Evolutionary conservation across 2,888 invertebrate species (phyloP).

Genomic region (Linnaemya vulpina): DNA sequence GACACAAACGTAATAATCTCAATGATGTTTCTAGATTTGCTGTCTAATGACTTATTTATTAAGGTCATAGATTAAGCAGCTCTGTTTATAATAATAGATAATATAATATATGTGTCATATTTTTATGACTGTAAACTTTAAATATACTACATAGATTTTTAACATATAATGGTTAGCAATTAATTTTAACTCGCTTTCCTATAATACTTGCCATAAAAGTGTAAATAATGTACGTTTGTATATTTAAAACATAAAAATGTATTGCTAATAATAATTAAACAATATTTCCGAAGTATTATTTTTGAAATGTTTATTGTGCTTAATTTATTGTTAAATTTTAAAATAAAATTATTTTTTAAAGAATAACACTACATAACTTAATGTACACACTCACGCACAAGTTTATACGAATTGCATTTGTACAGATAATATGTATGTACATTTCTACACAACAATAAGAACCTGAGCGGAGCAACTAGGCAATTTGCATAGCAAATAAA

Average conservation of each 20-base stretch:
- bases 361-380: neutral
- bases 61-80: neutral
- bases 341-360: too few species aligned
- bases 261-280: neutral
- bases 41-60: neutral
- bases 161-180: neutral
- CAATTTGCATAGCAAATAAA: too few species aligned
- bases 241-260: neutral
- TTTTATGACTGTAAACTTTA: neutral
- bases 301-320: conserved; percentile 2
- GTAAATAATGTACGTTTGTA: neutral
- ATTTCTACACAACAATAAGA: too few species aligned
- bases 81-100: neutral
- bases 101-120: neutral
- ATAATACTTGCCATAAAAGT: neutral
- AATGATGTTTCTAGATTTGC: neutral
- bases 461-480: too few species aligned
- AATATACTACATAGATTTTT: neutral
- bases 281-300: neutral
- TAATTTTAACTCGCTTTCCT: neutral
- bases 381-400: neutral
- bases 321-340: neutral
- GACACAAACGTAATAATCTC: neutral
- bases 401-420: neutral
- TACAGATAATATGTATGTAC: neutral